A percentile compares a stretch with the other conserved stretches of the same genome.
Evolutionary conservation across 2,888 invertebrate species (phyloP).

Genomic region (Chalcosyrphus nemorum): DNA sequence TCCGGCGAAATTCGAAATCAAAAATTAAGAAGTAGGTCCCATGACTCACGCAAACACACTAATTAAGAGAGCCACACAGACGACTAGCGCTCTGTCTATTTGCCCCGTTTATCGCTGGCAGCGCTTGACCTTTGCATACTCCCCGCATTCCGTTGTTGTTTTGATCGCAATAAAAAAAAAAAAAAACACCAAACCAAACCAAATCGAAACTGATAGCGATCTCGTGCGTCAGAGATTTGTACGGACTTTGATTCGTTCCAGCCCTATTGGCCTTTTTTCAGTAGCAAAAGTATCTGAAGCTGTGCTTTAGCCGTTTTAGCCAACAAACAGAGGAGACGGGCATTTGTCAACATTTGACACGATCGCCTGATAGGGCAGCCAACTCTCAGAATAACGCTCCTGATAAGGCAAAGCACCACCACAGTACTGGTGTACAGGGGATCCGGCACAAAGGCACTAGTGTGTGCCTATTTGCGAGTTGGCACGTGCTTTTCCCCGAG

Average conservation of each 20-base stretch:
- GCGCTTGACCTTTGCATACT: slow-evolving; percentile 40
- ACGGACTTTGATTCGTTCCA: slow-evolving; percentile 49
- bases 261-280: slow-evolving; percentile 39
- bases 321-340: slow-evolving; percentile 9
- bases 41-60: slow-evolving; percentile 45
- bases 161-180: slow-evolving; percentile 25
- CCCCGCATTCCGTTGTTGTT: slow-evolving; percentile 44
- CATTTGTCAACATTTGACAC: slow-evolving; percentile 56
- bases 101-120: slow-evolving; percentile 37
- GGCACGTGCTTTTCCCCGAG: slow-evolving; percentile 56
- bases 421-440: neutral
- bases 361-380: slow-evolving; percentile 52
- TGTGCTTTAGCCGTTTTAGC: neutral
- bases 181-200: neutral
- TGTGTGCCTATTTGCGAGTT: slow-evolving; percentile 38
- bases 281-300: slow-evolving; percentile 21
- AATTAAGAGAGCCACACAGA: slow-evolving; percentile 36
- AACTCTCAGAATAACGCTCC: neutral
- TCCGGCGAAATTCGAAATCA: slow-evolving; percentile 15
- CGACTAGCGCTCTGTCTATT: slow-evolving; percentile 39
- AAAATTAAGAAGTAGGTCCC: slow-evolving; percentile 31
- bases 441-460: neutral
- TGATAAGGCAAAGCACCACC: slow-evolving; percentile 47
- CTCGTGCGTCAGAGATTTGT: slow-evolving; percentile 64
- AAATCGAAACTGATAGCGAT: slow-evolving; percentile 38